phyloP scores from a whole-genome alignment of 2,888 invertebrate genomes.

The Yponomeuta sedellus region DNA sequence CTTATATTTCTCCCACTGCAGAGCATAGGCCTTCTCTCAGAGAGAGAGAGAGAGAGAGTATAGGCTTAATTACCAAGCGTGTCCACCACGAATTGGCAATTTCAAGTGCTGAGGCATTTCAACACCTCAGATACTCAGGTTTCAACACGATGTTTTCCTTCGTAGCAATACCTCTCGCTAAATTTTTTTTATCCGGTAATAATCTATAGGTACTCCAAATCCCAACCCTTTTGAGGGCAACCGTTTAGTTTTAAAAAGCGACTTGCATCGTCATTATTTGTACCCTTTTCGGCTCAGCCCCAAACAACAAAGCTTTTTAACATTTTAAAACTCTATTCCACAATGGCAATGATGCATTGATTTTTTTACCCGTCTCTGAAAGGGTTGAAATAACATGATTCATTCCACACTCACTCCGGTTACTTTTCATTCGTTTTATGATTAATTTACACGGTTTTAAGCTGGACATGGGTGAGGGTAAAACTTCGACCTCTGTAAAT shows the following conservation, averaged over 20 bases:
- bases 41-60: no score
- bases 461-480: constrained; percentile 33
- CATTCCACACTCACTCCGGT: neutral
- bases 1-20: no score
- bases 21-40: no score
- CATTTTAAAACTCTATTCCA: constrained; percentile 67
- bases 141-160: neutral
- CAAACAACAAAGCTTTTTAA: constrained; percentile 73
- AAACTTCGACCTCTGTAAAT: constrained; percentile 53
- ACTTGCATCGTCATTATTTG: constrained; percentile 73
- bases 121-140: no score
- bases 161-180: no score
- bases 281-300: constrained; percentile 67
- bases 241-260: constrained; percentile 68
- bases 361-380: constrained; percentile 41
- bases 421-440: neutral
- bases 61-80: no score
- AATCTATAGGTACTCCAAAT: neutral
- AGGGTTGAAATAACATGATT: neutral
- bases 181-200: neutral
- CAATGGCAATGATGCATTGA: constrained; percentile 58
- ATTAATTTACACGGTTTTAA: neutral
- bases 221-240: constrained; percentile 23
- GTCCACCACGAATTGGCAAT: no score
- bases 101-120: no score